Base-by-base conservation (phyloP, 1,140 invertebrate species). In the Maconellicoccus hirsutus region DNA sequence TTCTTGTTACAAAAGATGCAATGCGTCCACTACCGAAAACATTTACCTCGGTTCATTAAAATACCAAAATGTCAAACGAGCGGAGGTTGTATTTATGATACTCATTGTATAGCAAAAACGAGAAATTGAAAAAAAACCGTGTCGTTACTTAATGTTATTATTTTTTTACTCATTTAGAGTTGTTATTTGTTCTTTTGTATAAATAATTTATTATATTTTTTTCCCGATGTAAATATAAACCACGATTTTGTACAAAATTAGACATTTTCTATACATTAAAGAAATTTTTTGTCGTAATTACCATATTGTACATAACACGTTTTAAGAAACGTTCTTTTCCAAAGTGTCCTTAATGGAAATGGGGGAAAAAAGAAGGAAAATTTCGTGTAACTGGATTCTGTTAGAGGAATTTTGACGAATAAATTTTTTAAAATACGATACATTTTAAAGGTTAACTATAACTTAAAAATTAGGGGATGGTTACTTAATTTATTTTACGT, bases 161-260 rank as follows among this genome's bases (percentile, higher is more conserved):
- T 52, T 52, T 19, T 52, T 52, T 52, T 52, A 52, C 42, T 52
- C 42, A 52, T 52, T 52, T 52, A 52, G 42, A 52, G 42, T 52
- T 52, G 42, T 52, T 52, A 52, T 52, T n/a, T 52, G 42, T 52
- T 52, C 42, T 52, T 52, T 52, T 52, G 42, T 52, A 16, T 52
- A 52, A 52, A 52, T 52, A 12, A 52, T 52, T 52, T 52, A 52
- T 52, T 52, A 52, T 19, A 52, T 16, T 52, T 52, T 19, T 52
- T 52, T 52, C n/a, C 42, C 3, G n/a, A 52, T 52, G 42, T 52
- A 52, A 52, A 52, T 52, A 19, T 16, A 16, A 14, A 52, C 29
- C 42, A 52, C 4, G 42, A 52, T 52, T 52, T 4, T 52, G 42
- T 52, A 52, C 16, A 52, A 52, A 52, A 52, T 16, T 52, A 52